Conservation (phyloP, 1,140 invertebrate species). For the Lepidurus packardi region DNA sequence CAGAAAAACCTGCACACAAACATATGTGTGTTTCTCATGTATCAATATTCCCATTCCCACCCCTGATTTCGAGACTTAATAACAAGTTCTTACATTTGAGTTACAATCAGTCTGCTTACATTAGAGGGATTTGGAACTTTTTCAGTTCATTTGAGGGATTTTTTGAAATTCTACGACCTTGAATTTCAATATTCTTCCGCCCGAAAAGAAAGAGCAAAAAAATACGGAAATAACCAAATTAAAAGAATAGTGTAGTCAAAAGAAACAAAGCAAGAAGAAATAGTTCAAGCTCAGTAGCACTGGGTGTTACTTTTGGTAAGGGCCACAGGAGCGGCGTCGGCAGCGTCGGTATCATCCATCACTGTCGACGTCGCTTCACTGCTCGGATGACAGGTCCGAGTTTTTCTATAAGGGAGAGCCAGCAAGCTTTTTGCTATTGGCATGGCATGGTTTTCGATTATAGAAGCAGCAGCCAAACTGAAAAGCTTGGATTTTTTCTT, state of each 20-base stretch:
- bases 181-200: neutral
- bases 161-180: neutral
- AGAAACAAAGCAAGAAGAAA: neutral
- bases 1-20: neutral
- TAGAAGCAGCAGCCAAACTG: conserved; percentile 10
- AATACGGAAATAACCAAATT: neutral
- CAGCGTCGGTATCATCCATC: conserved; percentile 20
- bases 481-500: neutral
- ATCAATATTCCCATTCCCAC: neutral
- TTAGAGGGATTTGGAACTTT: too few species aligned
- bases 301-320: conserved; percentile 15
- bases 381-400: conserved; percentile 17
- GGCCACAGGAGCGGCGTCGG: conserved; percentile 12
- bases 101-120: too few species aligned
- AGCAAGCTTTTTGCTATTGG: conserved; percentile 10
- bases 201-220: neutral
- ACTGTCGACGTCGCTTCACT: conserved; percentile 20
- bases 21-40: neutral
- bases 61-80: neutral
- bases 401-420: conserved; percentile 10
- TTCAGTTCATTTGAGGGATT: too few species aligned
- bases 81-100: too few species aligned
- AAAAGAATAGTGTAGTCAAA: neutral
- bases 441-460: conserved; percentile 3
- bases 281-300: neutral